Percentiles rank a stretch among this genome's conserved stretches.
These are phyloP conservation scores for Serripes groenlandicus DNA, from an alignment of 2,888 invertebrate genomes.

Conservation along the genomic window DNA sequence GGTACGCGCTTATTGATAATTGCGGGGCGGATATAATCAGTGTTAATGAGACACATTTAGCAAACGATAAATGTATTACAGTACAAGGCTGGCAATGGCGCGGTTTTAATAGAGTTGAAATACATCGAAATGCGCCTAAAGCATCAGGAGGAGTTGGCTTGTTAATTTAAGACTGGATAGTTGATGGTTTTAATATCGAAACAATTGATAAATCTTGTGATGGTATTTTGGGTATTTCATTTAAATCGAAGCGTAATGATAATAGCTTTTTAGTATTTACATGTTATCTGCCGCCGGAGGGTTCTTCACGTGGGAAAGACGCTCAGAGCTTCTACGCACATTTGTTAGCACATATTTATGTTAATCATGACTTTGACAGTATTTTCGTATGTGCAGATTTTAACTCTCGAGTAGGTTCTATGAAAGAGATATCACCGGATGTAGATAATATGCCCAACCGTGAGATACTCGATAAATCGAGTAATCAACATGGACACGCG, in stretches of 20 bases:
- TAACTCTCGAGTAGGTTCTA: neutral
- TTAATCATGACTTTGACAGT: neutral
- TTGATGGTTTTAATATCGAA: neutral
- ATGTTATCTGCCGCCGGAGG: slow-evolving; percentile 1
- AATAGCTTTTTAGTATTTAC: neutral
- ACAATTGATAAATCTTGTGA: neutral
- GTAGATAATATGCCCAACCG: neutral
- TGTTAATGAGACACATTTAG: slow-evolving; percentile 7
- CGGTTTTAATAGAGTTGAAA: neutral
- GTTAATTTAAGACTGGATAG: neutral
- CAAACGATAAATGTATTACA: neutral
- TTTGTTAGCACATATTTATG: neutral
- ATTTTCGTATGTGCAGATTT: neutral
- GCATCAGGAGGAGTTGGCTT: slow-evolving; percentile 6
- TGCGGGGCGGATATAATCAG: too few relatives aligned
- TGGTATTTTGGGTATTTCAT: neutral
- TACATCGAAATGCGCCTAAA: neutral
- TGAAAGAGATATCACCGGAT: neutral
- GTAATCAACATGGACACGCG: neutral
- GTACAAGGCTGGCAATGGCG: neutral
- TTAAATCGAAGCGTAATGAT: neutral
- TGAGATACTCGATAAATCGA: neutral
- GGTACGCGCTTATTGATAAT: too few relatives aligned
- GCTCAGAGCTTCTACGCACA: neutral
- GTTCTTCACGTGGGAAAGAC: neutral